phyloP scores from a whole-genome alignment of 2,888 invertebrate genomes.

The Cephus pulcher region DNA sequence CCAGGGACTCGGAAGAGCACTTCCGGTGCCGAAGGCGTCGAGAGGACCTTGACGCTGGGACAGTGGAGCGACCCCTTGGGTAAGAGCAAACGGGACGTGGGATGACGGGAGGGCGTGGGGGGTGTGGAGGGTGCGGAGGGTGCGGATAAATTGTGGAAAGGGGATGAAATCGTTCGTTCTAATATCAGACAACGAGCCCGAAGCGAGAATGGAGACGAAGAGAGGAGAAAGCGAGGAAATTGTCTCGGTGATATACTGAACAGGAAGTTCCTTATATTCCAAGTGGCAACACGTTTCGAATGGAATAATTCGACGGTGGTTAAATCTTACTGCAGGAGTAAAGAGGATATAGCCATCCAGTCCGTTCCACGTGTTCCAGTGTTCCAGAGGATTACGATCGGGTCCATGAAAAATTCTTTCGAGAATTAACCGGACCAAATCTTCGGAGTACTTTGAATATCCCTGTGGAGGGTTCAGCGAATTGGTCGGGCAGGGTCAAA shows the following conservation, averaged over 20 bases:
- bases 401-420: neutral
- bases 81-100: neutral
- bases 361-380: neutral
- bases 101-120: neutral
- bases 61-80: neutral
- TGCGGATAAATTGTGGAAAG: slow-evolving; percentile 8
- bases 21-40: neutral
- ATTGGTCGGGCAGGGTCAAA: neutral
- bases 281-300: neutral
- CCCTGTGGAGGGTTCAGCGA: neutral
- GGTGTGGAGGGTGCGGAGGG: slow-evolving; percentile 1
- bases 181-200: slow-evolving; percentile 32
- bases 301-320: neutral
- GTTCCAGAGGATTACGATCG: neutral
- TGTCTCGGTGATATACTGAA: slow-evolving; percentile 41
- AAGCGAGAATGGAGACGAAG: slow-evolving; percentile 14
- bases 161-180: slow-evolving; percentile 44
- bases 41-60: neutral
- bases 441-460: neutral
- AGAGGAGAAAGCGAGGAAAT: slow-evolving; percentile 30
- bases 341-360: neutral
- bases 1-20: neutral
- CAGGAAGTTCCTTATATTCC: slow-evolving; percentile 16
- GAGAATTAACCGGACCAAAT: neutral
- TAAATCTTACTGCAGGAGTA: neutral